phyloP scores from a whole-genome alignment of 1,140 invertebrate genomes.

The Caenorhabditis brenneri region DNA sequence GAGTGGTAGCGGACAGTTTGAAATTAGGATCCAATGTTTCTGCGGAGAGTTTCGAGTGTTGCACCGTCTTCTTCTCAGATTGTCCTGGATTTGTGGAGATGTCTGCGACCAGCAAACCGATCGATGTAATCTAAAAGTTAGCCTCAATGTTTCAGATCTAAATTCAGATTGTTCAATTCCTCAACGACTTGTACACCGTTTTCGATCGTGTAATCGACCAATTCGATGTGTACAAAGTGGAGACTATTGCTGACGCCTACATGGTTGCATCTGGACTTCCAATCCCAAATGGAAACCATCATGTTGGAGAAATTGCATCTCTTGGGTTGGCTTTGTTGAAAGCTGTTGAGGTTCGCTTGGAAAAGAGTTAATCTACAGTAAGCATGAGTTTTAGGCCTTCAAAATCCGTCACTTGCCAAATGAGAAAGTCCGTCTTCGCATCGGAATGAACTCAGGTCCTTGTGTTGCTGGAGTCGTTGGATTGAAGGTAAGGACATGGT shows the following conservation, averaged over 20 bases:
- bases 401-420: conserved; percentile 80
- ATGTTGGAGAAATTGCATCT: conserved; percentile 74
- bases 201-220: conserved; percentile 93
- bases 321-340: conserved; percentile 43
- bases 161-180: conserved; percentile 82
- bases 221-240: conserved; percentile 94
- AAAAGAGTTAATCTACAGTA: conserved; percentile 75
- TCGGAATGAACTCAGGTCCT: conserved; percentile 51
- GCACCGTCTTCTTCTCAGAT: conserved; percentile 41
- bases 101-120: not conserved
- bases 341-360: conserved; percentile 75
- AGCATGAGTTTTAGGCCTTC: conserved; percentile 77
- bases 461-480: conserved; percentile 82
- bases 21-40: conserved; percentile 25
- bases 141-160: not conserved
- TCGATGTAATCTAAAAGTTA: not conserved
- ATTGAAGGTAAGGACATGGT: conserved; percentile 74
- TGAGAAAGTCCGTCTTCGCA: conserved; percentile 80
- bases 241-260: conserved; percentile 79
- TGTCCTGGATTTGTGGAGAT: conserved; percentile 27
- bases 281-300: conserved; percentile 73
- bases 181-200: conserved; percentile 92
- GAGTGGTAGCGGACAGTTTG: conserved; percentile 73
- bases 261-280: conserved; percentile 78
- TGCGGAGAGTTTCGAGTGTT: conserved; percentile 1